Percentiles rank a stretch among this genome's conserved stretches.
phyloP scores from a whole-genome alignment of 2,797 vertebrate species.

The Knipowitschia caucasica region DNA sequence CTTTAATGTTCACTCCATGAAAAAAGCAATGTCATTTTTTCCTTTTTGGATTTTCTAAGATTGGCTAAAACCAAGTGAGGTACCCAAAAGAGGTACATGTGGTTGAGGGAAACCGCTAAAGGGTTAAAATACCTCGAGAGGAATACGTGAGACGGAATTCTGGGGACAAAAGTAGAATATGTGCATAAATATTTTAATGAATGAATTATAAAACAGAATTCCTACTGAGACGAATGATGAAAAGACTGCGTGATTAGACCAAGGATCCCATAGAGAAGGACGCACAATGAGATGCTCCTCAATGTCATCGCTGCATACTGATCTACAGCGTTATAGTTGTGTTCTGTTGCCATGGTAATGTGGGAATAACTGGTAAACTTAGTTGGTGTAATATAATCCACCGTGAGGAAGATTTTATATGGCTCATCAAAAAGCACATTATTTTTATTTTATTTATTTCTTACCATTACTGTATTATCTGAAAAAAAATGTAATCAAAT shows the following conservation, averaged over 20 bases:
- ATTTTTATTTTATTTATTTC: neutral
- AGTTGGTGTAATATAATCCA: neutral
- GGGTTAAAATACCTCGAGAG: constrained; percentile 27
- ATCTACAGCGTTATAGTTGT: too few relatives aligned
- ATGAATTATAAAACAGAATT: constrained; percentile 28
- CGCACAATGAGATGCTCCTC: neutral
- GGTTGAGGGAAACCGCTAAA: too few relatives aligned
- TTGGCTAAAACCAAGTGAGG: too few relatives aligned
- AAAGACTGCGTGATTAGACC: constrained; percentile 9
- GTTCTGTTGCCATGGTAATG: neutral
- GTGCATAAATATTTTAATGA: constrained; percentile 23
- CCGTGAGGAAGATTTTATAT: neutral
- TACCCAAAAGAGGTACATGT: too few relatives aligned
- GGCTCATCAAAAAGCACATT: neutral
- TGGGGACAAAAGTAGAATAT: constrained; percentile 24
- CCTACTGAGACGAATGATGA: neutral
- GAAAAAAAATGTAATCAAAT: too few relatives aligned
- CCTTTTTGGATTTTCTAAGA: too few relatives aligned
- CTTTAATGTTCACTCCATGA: too few relatives aligned
- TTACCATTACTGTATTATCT: too few relatives aligned
- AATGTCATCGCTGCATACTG: neutral
- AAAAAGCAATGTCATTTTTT: too few relatives aligned
- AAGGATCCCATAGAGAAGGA: neutral
- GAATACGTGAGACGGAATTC: constrained; percentile 18
- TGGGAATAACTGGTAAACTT: neutral